Base-by-base conservation (phyloP, 2,113 vertebrate genomes). In the Sphaerodactylus townsendi region DNA sequence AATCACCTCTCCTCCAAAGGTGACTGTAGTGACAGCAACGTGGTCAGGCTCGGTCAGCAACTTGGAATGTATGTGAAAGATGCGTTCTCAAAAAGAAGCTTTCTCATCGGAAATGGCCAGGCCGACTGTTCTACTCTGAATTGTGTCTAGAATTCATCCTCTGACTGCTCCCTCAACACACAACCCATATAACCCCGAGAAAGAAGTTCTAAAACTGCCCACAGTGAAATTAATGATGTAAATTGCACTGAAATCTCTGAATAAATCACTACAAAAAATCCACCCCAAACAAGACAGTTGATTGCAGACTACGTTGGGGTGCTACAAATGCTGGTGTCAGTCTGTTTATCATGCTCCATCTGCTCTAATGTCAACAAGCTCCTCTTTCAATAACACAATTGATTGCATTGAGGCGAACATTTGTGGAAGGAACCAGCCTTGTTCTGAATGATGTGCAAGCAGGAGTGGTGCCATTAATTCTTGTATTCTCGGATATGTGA, bases 401-500 rank as follows among this genome's bases (percentile, higher is more conserved):
- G 21, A 59, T 69, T 73, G 25, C 28, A 41, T 2, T 37, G 39
- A 81, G 35, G 78, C 33, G 73, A 71, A 69, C 77, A 75, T 65
- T 77, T 81, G 39, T 70, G 41, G 81, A 82, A 83, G 70, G 75
- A 44, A 53, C 28, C 77, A 73, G 50, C 73, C 56, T 84, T 83
- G 11, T 59, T 79, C 68, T 87, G 87, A 89, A 91, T 88, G 85
- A 69, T 86, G 48, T 82, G 88, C 77, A 87, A 91, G 91, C 77
- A 88, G 59, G 53, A 78, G 62, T 86, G 88, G 86, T 80, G 79
- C 77, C 84, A 89, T 19, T 41, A 8, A 53, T 86, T 85, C 76
- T 72, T 59, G 53, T 64, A 48, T 68, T 76, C 82, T 73, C n/a
- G n/a, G 75, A 79, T 82, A 84, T 82, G 79, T 69, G 73, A 75